phyloP scores from a whole-genome alignment of 1,140 invertebrate genomes.

The Eupeodes corollae region DNA sequence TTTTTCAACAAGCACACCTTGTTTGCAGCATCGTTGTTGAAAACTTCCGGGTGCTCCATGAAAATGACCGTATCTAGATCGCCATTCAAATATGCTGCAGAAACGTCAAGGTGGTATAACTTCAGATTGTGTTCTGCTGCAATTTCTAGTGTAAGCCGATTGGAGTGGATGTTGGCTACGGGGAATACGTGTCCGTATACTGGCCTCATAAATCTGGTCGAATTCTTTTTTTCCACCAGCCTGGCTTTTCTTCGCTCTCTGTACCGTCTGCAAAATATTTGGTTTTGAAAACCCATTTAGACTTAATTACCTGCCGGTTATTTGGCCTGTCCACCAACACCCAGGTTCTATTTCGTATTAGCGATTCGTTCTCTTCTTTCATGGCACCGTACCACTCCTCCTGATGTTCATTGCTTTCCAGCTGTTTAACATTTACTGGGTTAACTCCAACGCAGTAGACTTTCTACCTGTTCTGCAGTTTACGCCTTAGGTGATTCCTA shows the following conservation, averaged over 20 bases:
- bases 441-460: neutral
- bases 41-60: constrained; percentile 29
- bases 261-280: constrained; percentile 20
- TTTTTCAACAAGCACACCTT: constrained; percentile 25
- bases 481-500: neutral
- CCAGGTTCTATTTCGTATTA: constrained; percentile 15
- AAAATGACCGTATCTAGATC: constrained; percentile 33
- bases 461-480: neutral
- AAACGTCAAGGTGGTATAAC: constrained; percentile 28
- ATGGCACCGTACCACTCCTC: constrained; percentile 16
- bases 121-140: constrained; percentile 7
- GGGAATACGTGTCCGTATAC: constrained; percentile 27
- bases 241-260: constrained; percentile 28
- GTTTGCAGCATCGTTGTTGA: neutral
- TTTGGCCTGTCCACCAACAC: constrained; percentile 13
- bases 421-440: neutral
- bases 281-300: constrained; percentile 29
- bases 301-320: constrained; percentile 16
- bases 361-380: constrained; percentile 11
- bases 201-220: constrained; percentile 17
- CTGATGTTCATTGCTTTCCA: neutral
- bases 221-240: constrained; percentile 27
- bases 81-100: constrained; percentile 23
- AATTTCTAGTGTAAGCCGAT: neutral
- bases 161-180: constrained; percentile 11